A percentile compares a stretch with the other conserved stretches of the same genome.
Conservation (phyloP, 2,888 invertebrate genomes). For the Auanema freiburgensis region DNA sequence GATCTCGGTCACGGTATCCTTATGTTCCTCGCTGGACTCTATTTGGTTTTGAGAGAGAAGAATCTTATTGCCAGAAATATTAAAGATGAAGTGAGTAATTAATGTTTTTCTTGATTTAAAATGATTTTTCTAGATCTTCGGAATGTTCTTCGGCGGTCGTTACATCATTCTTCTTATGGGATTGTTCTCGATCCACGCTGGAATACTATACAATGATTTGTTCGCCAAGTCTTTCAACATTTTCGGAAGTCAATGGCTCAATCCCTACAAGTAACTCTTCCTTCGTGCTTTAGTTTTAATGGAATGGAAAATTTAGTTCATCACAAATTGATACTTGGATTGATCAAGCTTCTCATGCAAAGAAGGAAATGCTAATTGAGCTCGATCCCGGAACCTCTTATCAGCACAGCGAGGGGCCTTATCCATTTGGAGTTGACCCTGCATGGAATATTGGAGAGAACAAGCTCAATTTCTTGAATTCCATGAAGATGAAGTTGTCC, state of each 20-base stretch:
- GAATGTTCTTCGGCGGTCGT: conserved; percentile 64
- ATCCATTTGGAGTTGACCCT: conserved; percentile 68
- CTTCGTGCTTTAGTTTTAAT: neutral
- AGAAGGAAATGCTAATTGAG: conserved; percentile 26
- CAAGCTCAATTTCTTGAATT: conserved; percentile 63
- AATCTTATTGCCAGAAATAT: conserved; percentile 74
- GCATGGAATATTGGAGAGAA: conserved; percentile 65
- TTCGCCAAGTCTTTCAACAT: conserved; percentile 67
- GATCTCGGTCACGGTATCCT: conserved; percentile 89
- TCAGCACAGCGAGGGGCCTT: conserved; percentile 57
- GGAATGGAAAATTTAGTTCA: too few relatives aligned
- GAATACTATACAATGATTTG: conserved; percentile 63
- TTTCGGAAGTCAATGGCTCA: conserved; percentile 67
- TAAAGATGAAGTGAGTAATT: conserved; percentile 29
- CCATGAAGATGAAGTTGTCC: conserved; percentile 65
- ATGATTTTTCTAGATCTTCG: conserved; percentile 64
- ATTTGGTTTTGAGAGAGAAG: conserved; percentile 92
- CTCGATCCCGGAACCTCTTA: conserved; percentile 45
- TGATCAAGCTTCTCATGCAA: conserved; percentile 6
- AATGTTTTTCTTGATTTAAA: neutral
- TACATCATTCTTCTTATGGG: conserved; percentile 65
- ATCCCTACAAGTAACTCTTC: conserved; percentile 47
- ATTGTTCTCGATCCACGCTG: conserved; percentile 64
- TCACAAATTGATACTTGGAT: conserved; percentile 12
- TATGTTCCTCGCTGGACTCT: conserved; percentile 76